phyloP scores from a whole-genome alignment of 2,113 vertebrate species.

The Rhipidura dahli region DNA sequence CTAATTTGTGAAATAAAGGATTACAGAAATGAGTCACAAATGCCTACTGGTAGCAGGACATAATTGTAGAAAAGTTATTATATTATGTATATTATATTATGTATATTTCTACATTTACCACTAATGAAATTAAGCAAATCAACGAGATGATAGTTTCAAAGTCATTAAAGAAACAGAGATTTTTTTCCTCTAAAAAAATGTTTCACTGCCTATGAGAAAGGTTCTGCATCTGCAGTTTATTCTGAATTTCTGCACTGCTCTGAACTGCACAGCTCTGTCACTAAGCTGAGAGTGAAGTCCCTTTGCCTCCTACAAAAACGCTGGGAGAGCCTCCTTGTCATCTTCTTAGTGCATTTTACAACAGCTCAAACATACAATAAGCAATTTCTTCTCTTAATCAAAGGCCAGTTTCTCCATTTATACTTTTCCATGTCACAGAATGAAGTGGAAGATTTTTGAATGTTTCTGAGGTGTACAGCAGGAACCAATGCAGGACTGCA shows the following conservation, averaged over 20 bases:
- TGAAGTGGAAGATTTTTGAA: not conserved
- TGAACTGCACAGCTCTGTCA: not conserved
- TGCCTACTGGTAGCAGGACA: not conserved
- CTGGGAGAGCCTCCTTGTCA: not conserved
- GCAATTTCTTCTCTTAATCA: not conserved
- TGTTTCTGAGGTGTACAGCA: not conserved
- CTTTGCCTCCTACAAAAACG: not conserved
- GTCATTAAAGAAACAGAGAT: not conserved
- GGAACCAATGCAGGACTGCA: not conserved
- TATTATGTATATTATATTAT: too few relatives aligned
- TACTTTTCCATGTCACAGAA: not conserved
- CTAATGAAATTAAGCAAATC: not conserved
- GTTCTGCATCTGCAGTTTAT: not conserved
- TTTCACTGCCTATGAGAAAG: not conserved
- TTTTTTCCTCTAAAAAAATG: not conserved
- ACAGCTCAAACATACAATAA: not conserved
- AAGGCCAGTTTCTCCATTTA: not conserved
- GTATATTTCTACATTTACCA: not conserved
- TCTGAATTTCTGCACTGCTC: not conserved
- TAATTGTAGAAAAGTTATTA: not conserved
- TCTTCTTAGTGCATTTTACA: not conserved
- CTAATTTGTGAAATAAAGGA: not conserved
- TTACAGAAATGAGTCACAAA: not conserved
- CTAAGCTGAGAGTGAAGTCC: not conserved
- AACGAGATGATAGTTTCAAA: not conserved